Percentiles rank a stretch among this genome's conserved stretches.
These are phyloP conservation scores for Daboia siamensis DNA, from an alignment of 2,113 vertebrate species.

Conservation along the genomic window DNA sequence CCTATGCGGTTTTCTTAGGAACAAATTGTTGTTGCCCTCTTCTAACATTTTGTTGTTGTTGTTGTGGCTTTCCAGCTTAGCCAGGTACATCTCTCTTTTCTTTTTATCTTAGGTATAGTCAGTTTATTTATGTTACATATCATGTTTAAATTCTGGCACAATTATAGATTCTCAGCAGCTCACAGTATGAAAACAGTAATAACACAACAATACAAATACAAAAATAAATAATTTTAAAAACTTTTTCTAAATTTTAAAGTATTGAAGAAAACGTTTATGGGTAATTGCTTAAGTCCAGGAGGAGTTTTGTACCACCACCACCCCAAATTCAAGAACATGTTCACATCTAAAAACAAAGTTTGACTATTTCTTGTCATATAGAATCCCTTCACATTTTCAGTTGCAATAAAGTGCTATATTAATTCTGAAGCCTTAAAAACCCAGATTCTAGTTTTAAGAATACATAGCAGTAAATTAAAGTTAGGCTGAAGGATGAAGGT, in stretches of 20 bases:
- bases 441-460: slow-evolving; percentile 1
- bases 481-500: background rate
- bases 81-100: background rate
- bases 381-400: background rate
- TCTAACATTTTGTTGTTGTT: background rate
- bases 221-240: background rate
- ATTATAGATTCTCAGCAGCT: background rate
- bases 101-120: background rate
- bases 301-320: background rate
- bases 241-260: no score
- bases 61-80: background rate
- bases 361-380: background rate
- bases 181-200: background rate
- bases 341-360: background rate
- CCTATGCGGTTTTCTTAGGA: background rate
- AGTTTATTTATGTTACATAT: background rate
- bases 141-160: background rate
- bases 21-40: background rate
- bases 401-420: background rate
- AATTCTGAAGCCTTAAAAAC: background rate
- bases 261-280: no score
- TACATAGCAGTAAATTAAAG: slow-evolving; percentile 33
- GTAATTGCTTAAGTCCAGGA: no score
- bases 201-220: background rate
- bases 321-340: background rate